These are phyloP conservation scores for Pantherophis vulpinus DNA, from an alignment of 2,797 vertebrate genomes.

Conservation along the genomic window DNA sequence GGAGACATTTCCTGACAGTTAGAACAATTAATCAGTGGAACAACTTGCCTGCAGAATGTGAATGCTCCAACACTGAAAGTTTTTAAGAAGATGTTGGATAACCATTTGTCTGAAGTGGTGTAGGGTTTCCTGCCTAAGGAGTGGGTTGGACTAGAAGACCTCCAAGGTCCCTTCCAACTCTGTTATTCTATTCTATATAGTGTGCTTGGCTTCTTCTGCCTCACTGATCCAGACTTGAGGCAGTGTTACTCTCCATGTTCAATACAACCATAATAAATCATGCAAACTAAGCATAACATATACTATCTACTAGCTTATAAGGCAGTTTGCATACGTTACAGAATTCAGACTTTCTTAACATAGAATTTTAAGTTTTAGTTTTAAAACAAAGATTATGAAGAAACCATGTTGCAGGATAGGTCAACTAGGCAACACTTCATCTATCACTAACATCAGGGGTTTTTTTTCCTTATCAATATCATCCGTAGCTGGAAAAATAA, in stretches of 20 bases:
- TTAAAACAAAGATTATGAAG: not conserved
- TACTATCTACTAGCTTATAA: not conserved
- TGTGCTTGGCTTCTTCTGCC: not conserved
- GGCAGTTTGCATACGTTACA: not conserved
- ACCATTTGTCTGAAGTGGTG: no score
- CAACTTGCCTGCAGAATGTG: no score
- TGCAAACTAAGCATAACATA: not conserved
- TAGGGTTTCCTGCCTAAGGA: no score
- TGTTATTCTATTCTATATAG: not conserved
- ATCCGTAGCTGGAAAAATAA: conserved; percentile 30
- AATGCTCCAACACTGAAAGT: no score
- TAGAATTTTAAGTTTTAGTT: not conserved
- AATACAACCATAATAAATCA: not conserved
- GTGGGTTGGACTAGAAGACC: no score
- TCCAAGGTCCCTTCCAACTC: no score
- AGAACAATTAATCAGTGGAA: no score
- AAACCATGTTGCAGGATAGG: not conserved
- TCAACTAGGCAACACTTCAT: conserved; percentile 13
- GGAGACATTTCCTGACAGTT: no score
- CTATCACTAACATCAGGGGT: not conserved
- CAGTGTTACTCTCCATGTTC: not conserved
- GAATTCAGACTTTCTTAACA: not conserved
- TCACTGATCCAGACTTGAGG: not conserved
- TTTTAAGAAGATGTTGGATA: no score
- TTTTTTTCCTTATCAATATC: not conserved